phyloP scores from a whole-genome alignment of 1,140 invertebrate species.

The Drosophila melanica region DNA sequence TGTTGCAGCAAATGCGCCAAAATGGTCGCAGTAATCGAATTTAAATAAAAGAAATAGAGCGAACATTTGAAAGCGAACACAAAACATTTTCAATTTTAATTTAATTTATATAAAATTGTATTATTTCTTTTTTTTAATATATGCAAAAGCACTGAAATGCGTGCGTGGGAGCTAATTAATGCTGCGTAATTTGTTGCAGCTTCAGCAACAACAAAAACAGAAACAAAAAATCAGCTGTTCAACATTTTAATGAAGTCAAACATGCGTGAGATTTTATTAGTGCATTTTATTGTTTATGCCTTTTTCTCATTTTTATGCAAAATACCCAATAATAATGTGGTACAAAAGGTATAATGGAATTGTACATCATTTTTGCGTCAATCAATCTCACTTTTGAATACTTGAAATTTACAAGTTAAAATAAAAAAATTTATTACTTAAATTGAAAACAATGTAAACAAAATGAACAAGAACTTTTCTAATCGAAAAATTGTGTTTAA shows the following conservation, averaged over 20 bases:
- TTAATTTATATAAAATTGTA: not conserved
- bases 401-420: too few relatives aligned
- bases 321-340: not conserved
- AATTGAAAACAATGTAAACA: too few relatives aligned
- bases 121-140: not conserved
- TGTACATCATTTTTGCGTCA: too few relatives aligned
- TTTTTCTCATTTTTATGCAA: conserved; percentile 6
- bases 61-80: conserved; percentile 18
- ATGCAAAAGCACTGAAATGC: not conserved
- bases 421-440: too few relatives aligned
- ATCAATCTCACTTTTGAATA: too few relatives aligned
- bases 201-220: conserved; percentile 24
- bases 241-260: conserved; percentile 74
- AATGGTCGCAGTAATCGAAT: conserved; percentile 9
- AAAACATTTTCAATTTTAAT: conserved; percentile 22
- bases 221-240: conserved; percentile 43
- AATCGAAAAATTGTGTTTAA: too few relatives aligned
- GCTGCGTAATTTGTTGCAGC: conserved; percentile 33
- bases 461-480: too few relatives aligned
- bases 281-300: conserved; percentile 71
- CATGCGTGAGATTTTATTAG: conserved; percentile 73
- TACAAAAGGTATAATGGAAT: too few relatives aligned
- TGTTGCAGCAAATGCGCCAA: conserved; percentile 23
- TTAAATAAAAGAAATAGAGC: conserved; percentile 7
- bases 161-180: conserved; percentile 9